Percentiles rank a stretch among this genome's conserved stretches.
Evolutionary conservation across 92 coral and sea anemone species (phyloP).

Genomic region (Phenganax subtilis): DNA sequence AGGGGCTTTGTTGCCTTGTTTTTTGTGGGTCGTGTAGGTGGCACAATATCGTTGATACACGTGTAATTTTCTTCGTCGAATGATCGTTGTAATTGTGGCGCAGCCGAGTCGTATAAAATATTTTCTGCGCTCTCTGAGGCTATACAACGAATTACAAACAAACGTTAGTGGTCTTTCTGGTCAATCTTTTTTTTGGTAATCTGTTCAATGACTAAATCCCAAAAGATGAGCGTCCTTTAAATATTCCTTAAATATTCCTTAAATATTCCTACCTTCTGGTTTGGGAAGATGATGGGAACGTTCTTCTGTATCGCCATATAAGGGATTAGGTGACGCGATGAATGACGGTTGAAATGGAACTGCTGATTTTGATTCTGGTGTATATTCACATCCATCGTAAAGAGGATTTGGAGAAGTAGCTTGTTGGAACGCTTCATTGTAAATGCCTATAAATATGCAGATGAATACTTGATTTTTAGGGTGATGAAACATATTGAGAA

Average conservation of each 20-base stretch:
- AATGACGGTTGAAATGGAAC: background rate
- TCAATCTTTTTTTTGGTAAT: background rate
- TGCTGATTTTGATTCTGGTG: background rate
- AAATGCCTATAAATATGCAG: background rate
- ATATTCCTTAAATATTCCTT: background rate
- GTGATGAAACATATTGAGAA: background rate
- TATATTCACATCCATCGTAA: conserved; percentile 2
- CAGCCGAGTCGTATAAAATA: conserved; percentile 14
- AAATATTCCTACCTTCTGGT: background rate
- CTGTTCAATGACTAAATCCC: too few relatives aligned
- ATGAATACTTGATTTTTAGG: background rate
- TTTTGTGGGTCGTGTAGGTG: background rate
- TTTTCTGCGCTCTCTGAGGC: conserved; percentile 13
- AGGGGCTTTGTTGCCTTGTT: background rate
- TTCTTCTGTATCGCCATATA: conserved; percentile 20
- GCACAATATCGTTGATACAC: conserved; percentile 2
- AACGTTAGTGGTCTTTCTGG: background rate
- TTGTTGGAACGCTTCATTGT: background rate
- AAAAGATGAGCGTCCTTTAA: background rate
- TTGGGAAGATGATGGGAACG: background rate
- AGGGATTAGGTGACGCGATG: conserved; percentile 16
- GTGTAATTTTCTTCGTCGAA: conserved; percentile 24
- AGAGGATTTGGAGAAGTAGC: conserved; percentile 12
- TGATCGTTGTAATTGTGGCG: background rate
- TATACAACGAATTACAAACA: background rate